Evolutionary conservation across 1,140 invertebrate species (phyloP), one percentile per base, ranked within the genome.

Genomic region (Bombus turneri): DNA sequence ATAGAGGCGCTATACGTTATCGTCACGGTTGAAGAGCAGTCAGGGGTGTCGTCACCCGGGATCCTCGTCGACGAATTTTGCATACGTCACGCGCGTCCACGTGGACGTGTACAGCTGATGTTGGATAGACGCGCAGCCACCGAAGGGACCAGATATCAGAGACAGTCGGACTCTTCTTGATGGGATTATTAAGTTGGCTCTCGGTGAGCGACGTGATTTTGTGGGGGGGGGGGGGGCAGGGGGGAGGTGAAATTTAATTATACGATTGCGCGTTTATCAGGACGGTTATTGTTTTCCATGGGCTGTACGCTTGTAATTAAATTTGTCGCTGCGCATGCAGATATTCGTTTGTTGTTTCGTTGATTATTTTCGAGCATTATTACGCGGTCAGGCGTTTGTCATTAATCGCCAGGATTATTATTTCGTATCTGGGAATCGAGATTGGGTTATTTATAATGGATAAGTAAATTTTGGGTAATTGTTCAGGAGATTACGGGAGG

Each of bases 121-220:
- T 13, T 39, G 53, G 34, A 53, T 53, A 53, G 47, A 53, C 47
- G 47, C 47, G 0, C 8, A 34, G 8, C 31, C 28, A 53, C 4
- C 34, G 12, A 73, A n/a, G 41, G 28, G n/a, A 31, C 62, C 62
- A 13, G 18, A 53, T 53, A 53, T 22, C 47, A 53, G 47, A 53
- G 47, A 53, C n/a, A 15, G 28, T 15, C 25, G 25, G n/a, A 57
- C 47, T 57, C 47, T 57, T 39, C 34, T 39, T 9, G 9, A 62
- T 64, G 62, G 9, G 83, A 88, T 78, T 83, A 68, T 83, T 59
- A 41, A 79, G 10, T 62, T 62, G 10, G 64, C 31, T 80, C 5
- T 68, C 43, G 18, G n/a, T 25, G 28, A 66, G 85, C 80, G 37
- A 87, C 80, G 72, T 31, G 73, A 75, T 88, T 47, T 62, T n/a